A percentile compares a stretch with the other conserved stretches of the same genome.
phyloP scores from a whole-genome alignment of 2,797 vertebrate genomes.

The Pygocentrus nattereri region DNA sequence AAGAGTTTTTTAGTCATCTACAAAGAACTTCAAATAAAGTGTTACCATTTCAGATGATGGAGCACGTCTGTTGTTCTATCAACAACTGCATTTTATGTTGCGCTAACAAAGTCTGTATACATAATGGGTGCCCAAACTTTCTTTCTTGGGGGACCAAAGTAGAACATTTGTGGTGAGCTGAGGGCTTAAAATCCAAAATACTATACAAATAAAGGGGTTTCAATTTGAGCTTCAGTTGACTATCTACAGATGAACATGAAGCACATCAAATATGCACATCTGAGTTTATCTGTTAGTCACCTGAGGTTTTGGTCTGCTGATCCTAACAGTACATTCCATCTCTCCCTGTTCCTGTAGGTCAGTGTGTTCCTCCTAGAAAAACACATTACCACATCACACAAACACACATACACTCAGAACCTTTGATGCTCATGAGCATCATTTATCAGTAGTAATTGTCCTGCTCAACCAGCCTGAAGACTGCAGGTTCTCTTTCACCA shows the following conservation, averaged over 20 bases:
- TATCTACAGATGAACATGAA: not conserved
- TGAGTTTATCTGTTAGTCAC: not conserved
- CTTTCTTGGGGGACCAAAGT: too few species aligned
- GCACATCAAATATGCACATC: constrained; percentile 2
- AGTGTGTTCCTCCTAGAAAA: not conserved
- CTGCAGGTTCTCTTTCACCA: not conserved
- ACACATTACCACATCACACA: not conserved
- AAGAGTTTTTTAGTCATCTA: too few species aligned
- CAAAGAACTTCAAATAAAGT: too few species aligned
- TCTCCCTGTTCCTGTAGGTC: not conserved
- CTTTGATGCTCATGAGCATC: not conserved
- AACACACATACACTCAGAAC: not conserved
- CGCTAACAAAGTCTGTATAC: too few species aligned
- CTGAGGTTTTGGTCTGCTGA: not conserved
- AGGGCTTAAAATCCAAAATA: too few species aligned
- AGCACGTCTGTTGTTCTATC: too few species aligned
- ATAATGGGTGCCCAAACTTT: too few species aligned
- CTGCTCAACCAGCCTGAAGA: not conserved
- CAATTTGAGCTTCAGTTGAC: not conserved
- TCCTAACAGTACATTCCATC: not conserved
- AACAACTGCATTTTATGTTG: too few species aligned
- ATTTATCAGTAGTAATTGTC: not conserved
- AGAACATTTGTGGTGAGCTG: too few species aligned
- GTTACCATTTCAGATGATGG: too few species aligned
- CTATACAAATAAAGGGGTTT: too few species aligned